These are phyloP conservation scores for Mormyrus hasselquistii DNA, from an alignment of 2,797 vertebrate species.

Conservation along the genomic window DNA sequence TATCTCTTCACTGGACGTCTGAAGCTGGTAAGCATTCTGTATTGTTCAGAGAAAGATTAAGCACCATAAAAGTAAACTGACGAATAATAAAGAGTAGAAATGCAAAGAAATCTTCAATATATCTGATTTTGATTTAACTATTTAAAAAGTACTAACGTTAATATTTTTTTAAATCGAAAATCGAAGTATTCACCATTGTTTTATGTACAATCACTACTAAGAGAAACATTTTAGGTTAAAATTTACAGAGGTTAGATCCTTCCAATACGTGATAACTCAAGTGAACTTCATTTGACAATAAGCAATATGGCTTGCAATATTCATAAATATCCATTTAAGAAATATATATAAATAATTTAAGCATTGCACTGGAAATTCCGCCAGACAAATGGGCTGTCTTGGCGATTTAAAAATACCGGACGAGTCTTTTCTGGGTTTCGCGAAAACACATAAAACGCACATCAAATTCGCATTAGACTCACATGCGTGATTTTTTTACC, in stretches of 20 bases:
- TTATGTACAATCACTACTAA: background rate
- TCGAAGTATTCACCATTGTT: background rate
- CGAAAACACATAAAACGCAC: background rate
- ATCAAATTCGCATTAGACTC: background rate
- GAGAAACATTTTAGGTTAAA: background rate
- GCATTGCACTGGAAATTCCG: background rate
- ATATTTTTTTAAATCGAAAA: background rate
- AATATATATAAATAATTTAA: constrained; percentile 5
- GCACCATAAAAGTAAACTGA: background rate
- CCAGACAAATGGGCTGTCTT: background rate
- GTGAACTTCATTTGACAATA: background rate
- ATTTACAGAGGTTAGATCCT: background rate
- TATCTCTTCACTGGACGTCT: background rate
- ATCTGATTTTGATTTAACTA: background rate
- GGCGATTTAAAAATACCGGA: background rate
- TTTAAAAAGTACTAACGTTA: background rate
- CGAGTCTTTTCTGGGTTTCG: background rate
- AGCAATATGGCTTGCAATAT: background rate
- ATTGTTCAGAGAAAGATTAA: background rate
- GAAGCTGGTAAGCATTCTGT: background rate
- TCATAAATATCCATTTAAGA: constrained; percentile 2
- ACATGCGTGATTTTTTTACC: background rate
- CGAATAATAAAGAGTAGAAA: background rate
- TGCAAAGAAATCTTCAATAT: background rate
- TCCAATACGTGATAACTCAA: background rate